Conservation (phyloP, 1,140 invertebrate genomes). For the Campoletis sonorensis region DNA sequence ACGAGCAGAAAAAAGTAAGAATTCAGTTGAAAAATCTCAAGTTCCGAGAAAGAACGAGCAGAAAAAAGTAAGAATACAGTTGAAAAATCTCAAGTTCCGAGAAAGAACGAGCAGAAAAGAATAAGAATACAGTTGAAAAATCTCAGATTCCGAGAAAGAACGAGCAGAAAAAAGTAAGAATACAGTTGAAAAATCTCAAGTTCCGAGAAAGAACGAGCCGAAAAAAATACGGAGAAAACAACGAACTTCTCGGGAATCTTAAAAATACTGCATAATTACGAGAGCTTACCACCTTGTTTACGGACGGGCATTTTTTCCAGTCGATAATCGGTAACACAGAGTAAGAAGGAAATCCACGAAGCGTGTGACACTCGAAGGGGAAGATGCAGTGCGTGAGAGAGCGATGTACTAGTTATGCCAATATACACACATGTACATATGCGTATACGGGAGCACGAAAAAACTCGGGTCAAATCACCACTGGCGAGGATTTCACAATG, state of each 20-base stretch:
- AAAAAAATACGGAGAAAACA: background rate
- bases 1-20: too few species aligned
- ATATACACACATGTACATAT: background rate
- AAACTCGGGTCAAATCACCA: background rate
- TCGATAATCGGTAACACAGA: slow-evolving; percentile 25
- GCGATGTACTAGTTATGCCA: background rate
- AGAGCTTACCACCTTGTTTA: slow-evolving; percentile 76
- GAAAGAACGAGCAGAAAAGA: too few species aligned
- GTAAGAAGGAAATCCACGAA: slow-evolving; percentile 9
- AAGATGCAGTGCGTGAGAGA: background rate
- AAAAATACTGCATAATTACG: slow-evolving; percentile 47
- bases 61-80: too few species aligned
- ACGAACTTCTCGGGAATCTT: slow-evolving; percentile 19
- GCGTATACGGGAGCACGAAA: background rate
- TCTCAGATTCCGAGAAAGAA: too few species aligned
- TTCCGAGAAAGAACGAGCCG: too few species aligned
- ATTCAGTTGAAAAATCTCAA: background rate
- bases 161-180: too few species aligned
- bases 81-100: too few species aligned
- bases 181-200: background rate
- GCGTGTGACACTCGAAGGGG: background rate
- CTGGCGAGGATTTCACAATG: background rate
- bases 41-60: too few species aligned
- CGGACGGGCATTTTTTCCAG: slow-evolving; percentile 71
- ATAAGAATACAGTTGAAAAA: background rate